Evolutionary conservation across 2,113 vertebrate genomes (phyloP), one percentile per base, ranked within the genome.

Genomic region (Charina bottae): DNA sequence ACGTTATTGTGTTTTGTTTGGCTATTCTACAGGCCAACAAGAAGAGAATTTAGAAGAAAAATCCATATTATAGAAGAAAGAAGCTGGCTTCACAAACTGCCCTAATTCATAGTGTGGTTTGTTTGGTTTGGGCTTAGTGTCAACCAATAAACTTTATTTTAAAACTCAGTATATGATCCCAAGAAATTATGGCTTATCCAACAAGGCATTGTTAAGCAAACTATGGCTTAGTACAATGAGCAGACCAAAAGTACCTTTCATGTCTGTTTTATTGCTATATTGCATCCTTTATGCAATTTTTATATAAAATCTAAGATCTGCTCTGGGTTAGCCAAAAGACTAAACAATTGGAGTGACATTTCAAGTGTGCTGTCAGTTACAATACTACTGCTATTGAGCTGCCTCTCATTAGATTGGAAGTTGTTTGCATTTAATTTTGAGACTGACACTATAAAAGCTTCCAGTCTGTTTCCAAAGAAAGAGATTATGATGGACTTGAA

Each of bases 11-110:
- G 33, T 72, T 92, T 92, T 92, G 91, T 94, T 91, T 72, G 17
- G 17, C 93, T 46, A 90, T 84, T 86, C 92, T 93, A 89, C 89
- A 15, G 89, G 95, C 93, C 84, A 85, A 90, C 33, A 88, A 28
- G n/a, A 87, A 11, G 24, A n/a, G 10, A 37, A 64, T 6, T 55
- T 59, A 83, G 68, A 23, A 62, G 42, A 60, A 15, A 42, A 62
- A 37, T 12, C 26, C 12, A 53, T 56, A 83, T 88, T 83, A 53
- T 37, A 87, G 60, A 49, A 59, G 5, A 24, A 11, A 24, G 33
- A 37, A 33, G 33, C 37, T 42, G 7, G 17, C 17, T 78, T 78
- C 33, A 78, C 33, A 78, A 33, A 78, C 6, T 78, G 37, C 17
- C 19, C 17, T 78, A 42, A 42, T 78, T 78, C 42, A 10, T 42